A percentile compares a stretch with the other conserved stretches of the same genome.
phyloP scores from a whole-genome alignment of 1,140 invertebrate genomes.

The Saccostrea cuccullata region DNA sequence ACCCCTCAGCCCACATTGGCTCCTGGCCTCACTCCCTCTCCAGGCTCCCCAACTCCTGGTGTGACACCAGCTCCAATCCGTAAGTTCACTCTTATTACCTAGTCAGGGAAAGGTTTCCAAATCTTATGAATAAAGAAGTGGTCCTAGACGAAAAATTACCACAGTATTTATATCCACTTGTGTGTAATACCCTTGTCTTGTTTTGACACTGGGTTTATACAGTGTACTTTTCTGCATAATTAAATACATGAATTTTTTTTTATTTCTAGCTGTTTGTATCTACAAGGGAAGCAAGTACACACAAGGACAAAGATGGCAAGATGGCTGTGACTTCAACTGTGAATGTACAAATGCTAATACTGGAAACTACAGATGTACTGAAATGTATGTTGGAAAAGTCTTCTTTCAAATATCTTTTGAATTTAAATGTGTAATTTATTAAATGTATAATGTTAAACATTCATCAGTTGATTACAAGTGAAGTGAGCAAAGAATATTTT shows the following conservation, averaged over 20 bases:
- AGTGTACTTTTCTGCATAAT: neutral
- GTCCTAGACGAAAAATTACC: too few species aligned
- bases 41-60: constrained; percentile 29
- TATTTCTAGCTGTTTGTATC: constrained; percentile 53
- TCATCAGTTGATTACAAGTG: too few species aligned
- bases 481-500: too few species aligned
- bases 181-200: too few species aligned
- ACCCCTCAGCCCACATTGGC: constrained; percentile 41
- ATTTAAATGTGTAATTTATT: too few species aligned
- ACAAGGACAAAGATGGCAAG: constrained; percentile 64
- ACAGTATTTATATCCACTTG: too few species aligned
- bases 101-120: neutral
- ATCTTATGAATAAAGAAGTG: too few species aligned
- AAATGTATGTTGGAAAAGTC: constrained; percentile 55
- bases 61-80: constrained; percentile 42
- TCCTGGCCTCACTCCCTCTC: constrained; percentile 51
- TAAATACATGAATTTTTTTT: neutral
- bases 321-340: constrained; percentile 64
- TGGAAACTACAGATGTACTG: constrained; percentile 62
- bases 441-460: too few species aligned
- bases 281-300: constrained; percentile 62
- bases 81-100: neutral
- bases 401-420: too few species aligned
- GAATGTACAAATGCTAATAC: constrained; percentile 62
- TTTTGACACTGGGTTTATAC: too few species aligned